Base-by-base conservation (phyloP, 2,797 vertebrate genomes). In the Sebastes itinus region DNA sequence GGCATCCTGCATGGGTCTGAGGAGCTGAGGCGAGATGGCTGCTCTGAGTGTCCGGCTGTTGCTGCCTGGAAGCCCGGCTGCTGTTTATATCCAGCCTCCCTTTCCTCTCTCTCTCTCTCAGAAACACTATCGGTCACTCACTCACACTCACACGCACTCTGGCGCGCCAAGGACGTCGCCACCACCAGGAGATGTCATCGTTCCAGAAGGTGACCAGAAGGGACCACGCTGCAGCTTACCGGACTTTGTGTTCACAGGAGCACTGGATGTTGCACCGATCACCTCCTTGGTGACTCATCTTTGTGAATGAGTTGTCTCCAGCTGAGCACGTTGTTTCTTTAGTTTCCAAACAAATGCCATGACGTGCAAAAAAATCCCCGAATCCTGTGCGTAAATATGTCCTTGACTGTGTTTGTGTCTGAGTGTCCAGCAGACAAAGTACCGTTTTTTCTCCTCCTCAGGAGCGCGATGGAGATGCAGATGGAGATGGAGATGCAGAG, bases 1-100 rank as follows among this genome's bases (percentile, higher is more conserved):
- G 90, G 90, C 95, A 95, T 95, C 94, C 94, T 94, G 95, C 94
- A 95, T 95, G 94, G 82, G 93, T 90, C 60, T 89, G 88, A 58
- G 89, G 86, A 74, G 85, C 84, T 75, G 70, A 68, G 84, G 81
- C 65, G 74, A 55, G 80, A 30, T 38, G 84, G 79, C 87, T 80
- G 78, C 81, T 71, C 79, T 65, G 88, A 56, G 65, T 58, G 81
- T 58, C 72, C 63, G 86, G 70, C 82, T 85, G 87, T 64, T 33
- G 84, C 80, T 91, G 88, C 83, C 88, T 82, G 77, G 42, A 46
- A 84, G 70, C 84, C 88, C 46, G 90, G 78, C 84, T 91, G 78
- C 85, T 89, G 88, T 76, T 89, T 88, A 33, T 91, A 87, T 92
- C 89, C 91, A 92, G 89, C 81, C 92, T 93, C 81, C 72, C 83